Evolutionary conservation across 2,888 invertebrate species (phyloP).

Genomic region (Steinernema hermaphroditum): DNA sequence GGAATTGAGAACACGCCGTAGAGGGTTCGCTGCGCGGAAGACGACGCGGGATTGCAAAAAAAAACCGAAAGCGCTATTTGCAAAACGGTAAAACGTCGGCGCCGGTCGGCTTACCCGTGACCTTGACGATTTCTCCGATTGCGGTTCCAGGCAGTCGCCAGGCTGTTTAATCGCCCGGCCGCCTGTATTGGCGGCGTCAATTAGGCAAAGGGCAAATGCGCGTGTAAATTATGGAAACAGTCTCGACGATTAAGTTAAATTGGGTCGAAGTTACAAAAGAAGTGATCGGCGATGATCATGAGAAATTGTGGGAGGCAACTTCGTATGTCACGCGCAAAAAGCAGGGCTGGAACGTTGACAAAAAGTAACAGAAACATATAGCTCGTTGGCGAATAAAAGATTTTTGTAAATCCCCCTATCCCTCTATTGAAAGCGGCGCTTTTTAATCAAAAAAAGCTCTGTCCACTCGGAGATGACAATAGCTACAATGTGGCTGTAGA

Average conservation of each 20-base stretch:
- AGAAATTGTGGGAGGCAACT: neutral
- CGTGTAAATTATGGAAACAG: conserved; percentile 16
- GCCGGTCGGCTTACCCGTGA: conserved; percentile 16
- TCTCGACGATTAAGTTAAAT: conserved; percentile 8
- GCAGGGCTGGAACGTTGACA: neutral
- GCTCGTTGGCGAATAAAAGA: neutral
- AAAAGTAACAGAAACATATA: neutral
- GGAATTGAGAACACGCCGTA: neutral
- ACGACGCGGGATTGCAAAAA: neutral
- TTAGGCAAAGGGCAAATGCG: conserved; percentile 29
- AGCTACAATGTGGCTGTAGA: neutral
- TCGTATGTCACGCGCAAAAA: neutral
- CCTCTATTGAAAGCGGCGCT: neutral
- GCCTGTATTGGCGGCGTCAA: conserved; percentile 1
- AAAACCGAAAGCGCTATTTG: conserved; percentile 25
- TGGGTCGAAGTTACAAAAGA: conserved; percentile 24
- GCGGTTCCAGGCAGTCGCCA: conserved; percentile 14
- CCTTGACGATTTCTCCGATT: conserved; percentile 21
- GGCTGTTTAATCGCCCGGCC: conserved; percentile 1
- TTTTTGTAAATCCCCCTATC: conserved; percentile 14
- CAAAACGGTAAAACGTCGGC: conserved; percentile 7
- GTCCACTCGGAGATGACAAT: conserved; percentile 20
- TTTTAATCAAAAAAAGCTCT: conserved; percentile 9
- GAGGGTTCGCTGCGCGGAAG: conserved; percentile 2
- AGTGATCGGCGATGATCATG: neutral